A percentile compares a stretch with the other conserved stretches of the same genome.
Evolutionary conservation across 2,888 invertebrate genomes (phyloP).

Genomic region (Drosophila lutescens): DNA sequence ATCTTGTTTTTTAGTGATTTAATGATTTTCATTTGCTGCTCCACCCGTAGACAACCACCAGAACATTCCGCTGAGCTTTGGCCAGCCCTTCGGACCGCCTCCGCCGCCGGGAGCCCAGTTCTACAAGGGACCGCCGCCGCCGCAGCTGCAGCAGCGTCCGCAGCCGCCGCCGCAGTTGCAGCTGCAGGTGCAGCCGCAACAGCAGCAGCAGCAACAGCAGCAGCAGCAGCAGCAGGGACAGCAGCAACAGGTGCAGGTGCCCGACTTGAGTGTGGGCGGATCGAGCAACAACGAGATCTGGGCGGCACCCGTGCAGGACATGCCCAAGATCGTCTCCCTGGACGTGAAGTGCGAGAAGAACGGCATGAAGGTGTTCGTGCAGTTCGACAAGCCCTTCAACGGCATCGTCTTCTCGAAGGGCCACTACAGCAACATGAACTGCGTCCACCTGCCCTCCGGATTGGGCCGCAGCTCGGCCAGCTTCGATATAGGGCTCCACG

Average conservation of each 20-base stretch:
- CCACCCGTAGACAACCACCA: slow-evolving; percentile 76
- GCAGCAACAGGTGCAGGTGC: slow-evolving; percentile 67
- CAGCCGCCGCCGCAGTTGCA: slow-evolving; percentile 58
- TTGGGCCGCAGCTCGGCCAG: slow-evolving; percentile 93
- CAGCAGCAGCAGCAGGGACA: slow-evolving; percentile 65
- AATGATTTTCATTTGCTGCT: no score
- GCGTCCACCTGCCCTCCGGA: slow-evolving; percentile 95
- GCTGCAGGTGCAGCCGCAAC: slow-evolving; percentile 52
- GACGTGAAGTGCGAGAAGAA: slow-evolving; percentile 98
- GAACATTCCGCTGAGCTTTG: slow-evolving; percentile 84
- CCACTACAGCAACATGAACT: slow-evolving; percentile 96
- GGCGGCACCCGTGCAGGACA: slow-evolving; percentile 94
- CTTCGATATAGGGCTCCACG: slow-evolving; percentile 95
- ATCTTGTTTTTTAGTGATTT: no score
- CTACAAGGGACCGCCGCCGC: slow-evolving; percentile 90
- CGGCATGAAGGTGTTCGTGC: slow-evolving; percentile 96
- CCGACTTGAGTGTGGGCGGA: slow-evolving; percentile 81
- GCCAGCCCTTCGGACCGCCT: slow-evolving; percentile 86
- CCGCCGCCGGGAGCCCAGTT: slow-evolving; percentile 85
- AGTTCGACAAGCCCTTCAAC: slow-evolving; percentile 96
- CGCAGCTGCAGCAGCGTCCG: slow-evolving; percentile 54
- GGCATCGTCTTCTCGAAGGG: slow-evolving; percentile 98
- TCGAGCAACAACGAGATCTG: slow-evolving; percentile 90
- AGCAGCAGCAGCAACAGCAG: slow-evolving; percentile 42
- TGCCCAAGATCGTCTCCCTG: slow-evolving; percentile 96